These are phyloP conservation scores for Gasterosteus nipponicus DNA, from an alignment of 2,113 vertebrate species.

Conservation along the genomic window DNA sequence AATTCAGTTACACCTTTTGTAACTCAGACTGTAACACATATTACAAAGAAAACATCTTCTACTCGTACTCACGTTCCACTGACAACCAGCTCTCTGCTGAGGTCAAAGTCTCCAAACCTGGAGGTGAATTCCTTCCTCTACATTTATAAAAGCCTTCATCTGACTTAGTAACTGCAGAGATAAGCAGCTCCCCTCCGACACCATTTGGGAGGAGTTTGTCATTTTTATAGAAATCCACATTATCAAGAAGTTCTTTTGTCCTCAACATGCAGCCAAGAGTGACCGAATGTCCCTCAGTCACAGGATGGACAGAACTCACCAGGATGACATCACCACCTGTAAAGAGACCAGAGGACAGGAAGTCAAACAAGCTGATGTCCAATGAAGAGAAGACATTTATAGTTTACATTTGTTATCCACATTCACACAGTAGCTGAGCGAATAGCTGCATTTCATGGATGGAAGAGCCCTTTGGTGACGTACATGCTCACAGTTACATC, in stretches of 20 bases:
- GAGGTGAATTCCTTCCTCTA: not conserved
- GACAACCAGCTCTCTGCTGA: constrained; percentile 48
- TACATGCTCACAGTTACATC: no score
- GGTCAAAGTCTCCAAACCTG: constrained; percentile 18
- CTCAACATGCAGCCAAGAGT: constrained; percentile 46
- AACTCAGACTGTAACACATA: not conserved
- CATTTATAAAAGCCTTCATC: constrained; percentile 63
- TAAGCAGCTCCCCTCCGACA: constrained; percentile 19
- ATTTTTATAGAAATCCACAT: constrained; percentile 45
- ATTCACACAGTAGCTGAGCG: no score
- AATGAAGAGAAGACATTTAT: not conserved
- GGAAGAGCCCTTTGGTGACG: no score
- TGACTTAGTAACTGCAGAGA: constrained; percentile 46
- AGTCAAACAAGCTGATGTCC: not conserved
- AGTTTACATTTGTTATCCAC: not conserved
- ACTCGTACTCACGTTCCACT: not conserved
- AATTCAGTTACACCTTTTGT: not conserved
- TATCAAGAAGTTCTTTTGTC: fast-evolving
- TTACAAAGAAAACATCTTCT: not conserved
- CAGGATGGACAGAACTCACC: constrained; percentile 53
- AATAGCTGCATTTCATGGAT: no score
- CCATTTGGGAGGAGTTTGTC: constrained; percentile 32
- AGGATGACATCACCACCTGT: constrained; percentile 30
- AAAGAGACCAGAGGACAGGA: not conserved
- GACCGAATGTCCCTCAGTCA: constrained; percentile 54